Conservation (phyloP, 2,888 invertebrate species). For the Apamea sordens region DNA sequence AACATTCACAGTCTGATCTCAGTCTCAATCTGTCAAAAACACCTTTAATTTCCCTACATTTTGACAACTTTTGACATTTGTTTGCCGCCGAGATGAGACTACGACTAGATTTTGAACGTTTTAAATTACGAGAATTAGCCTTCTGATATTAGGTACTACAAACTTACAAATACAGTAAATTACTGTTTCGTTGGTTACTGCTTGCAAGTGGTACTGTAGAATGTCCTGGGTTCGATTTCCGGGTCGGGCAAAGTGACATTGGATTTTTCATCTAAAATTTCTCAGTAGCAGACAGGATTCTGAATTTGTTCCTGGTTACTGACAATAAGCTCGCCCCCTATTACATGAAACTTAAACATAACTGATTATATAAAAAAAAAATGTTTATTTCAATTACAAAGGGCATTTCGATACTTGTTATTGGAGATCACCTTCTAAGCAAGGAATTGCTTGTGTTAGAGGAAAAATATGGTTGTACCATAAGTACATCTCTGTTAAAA, state of each 20-base stretch:
- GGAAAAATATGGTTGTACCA: background rate
- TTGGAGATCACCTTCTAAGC: too few species aligned
- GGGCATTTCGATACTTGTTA: too few species aligned
- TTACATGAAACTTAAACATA: background rate
- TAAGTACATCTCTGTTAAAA: background rate
- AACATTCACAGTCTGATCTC: too few species aligned
- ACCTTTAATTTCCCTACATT: too few species aligned
- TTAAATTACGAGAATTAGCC: too few species aligned
- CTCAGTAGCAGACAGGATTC: background rate
- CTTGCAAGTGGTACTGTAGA: background rate
- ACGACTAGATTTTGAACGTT: too few species aligned
- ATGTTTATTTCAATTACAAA: too few species aligned
- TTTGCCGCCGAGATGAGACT: too few species aligned
- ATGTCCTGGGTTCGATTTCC: background rate
- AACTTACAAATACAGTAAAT: background rate
- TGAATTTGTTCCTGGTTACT: background rate
- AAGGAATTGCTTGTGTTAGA: too few species aligned
- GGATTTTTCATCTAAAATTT: background rate
- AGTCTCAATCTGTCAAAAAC: too few species aligned
- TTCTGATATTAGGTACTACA: too few species aligned
- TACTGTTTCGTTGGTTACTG: background rate
- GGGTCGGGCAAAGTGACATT: background rate
- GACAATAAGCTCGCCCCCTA: background rate
- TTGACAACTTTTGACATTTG: too few species aligned
- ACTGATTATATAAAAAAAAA: background rate